phyloP scores from a whole-genome alignment of 2,888 invertebrate species.

The Aricia artaxerxes region DNA sequence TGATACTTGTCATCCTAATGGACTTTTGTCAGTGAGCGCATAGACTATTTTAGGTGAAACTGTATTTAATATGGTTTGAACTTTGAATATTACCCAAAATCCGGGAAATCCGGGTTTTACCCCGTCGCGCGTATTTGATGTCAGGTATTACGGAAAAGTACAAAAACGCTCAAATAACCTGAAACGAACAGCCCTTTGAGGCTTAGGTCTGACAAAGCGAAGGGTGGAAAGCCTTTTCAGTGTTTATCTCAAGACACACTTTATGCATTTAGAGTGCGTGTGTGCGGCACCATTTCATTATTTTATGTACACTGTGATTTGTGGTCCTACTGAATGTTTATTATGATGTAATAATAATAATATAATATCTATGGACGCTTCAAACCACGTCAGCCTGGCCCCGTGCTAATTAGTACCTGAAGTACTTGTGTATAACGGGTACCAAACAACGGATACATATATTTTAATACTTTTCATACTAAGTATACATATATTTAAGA shows the following conservation, averaged over 20 bases:
- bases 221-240: conserved; percentile 31
- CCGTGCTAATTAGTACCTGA: too few species aligned
- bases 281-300: neutral
- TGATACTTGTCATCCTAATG: neutral
- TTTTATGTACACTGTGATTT: neutral
- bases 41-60: neutral
- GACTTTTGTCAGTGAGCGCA: neutral
- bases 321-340: neutral
- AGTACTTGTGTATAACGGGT: too few species aligned
- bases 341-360: too few species aligned
- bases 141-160: conserved; percentile 17
- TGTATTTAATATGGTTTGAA: conserved; percentile 1
- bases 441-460: too few species aligned
- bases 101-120: neutral
- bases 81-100: neutral
- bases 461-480: too few species aligned
- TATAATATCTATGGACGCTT: too few species aligned
- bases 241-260: conserved; percentile 31
- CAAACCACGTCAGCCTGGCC: too few species aligned
- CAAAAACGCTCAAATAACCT: conserved; percentile 38
- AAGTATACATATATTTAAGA: too few species aligned
- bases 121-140: neutral
- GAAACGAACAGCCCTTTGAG: conserved; percentile 63
- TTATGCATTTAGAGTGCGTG: conserved; percentile 5
- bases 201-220: conserved; percentile 38